Conservation (phyloP, 2,797 vertebrate genomes). For the Pelobates cultripes region DNA sequence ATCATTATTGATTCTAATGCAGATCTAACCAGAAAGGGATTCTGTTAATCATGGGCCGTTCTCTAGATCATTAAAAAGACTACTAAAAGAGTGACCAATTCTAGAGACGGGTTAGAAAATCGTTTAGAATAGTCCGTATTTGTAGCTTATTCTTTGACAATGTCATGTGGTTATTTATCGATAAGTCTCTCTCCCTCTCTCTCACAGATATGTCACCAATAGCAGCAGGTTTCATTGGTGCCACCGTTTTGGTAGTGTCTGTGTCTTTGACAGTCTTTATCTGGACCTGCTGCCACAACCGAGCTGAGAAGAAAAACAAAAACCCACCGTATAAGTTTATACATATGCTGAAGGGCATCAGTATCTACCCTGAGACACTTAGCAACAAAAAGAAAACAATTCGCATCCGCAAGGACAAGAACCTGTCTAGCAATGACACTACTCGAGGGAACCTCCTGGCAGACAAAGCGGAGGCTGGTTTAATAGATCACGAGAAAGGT, state of each 20-base stretch:
- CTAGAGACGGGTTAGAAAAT: too few relatives aligned
- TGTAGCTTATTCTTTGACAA: too few relatives aligned
- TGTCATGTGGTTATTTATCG: too few relatives aligned
- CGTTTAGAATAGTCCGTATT: too few relatives aligned
- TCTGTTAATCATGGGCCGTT: too few relatives aligned
- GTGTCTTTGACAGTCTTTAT: slow-evolving; percentile 86
- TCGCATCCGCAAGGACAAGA: slow-evolving; percentile 73
- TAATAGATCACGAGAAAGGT: slow-evolving; percentile 46
- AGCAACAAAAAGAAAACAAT: slow-evolving; percentile 89
- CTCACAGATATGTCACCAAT: slow-evolving; percentile 90
- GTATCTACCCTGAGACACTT: slow-evolving; percentile 93
- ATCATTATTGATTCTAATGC: too few relatives aligned
- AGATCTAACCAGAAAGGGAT: too few relatives aligned
- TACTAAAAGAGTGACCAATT: too few relatives aligned
- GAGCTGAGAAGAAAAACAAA: slow-evolving; percentile 79
- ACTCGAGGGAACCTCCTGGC: slow-evolving; percentile 66
- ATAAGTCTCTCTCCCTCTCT: not conserved
- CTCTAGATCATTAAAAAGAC: too few relatives aligned
- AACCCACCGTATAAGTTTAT: slow-evolving; percentile 89
- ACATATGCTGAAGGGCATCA: slow-evolving; percentile 97
- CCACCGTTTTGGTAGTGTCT: slow-evolving; percentile 86
- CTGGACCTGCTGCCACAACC: slow-evolving; percentile 92
- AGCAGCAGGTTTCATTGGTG: slow-evolving; percentile 91
- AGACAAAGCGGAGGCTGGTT: slow-evolving; percentile 72
- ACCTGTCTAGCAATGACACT: slow-evolving; percentile 36